Evolutionary conservation across 2,797 vertebrate species (phyloP), one percentile per base, ranked within the genome.

Genomic region (Mus caroli): DNA sequence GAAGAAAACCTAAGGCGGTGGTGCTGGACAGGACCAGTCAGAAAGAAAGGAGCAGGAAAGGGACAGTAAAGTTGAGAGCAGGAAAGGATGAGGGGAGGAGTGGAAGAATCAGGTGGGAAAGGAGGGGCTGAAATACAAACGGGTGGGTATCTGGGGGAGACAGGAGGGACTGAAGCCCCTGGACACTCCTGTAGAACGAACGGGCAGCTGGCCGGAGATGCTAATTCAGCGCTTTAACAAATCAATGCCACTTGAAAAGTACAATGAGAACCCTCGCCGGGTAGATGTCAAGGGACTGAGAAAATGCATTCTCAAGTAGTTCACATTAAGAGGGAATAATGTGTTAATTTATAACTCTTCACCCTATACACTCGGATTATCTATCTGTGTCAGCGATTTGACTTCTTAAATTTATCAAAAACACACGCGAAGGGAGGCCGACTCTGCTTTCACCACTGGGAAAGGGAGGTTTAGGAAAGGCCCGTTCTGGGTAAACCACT

Each of bases 151-250:
- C 85, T 90, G 54, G 97, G 92, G 96, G 92, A 98, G 97, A 97
- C 96, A 95, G 97, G 97, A 89, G 88, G 98, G 97, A 98, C 96
- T 97, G 97, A 97, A 99, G 98, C 98, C 98, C 98, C 98, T 97
- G 88, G 98, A 98, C 97, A 98, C 97, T 98, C 98, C 98, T 98
- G 98, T 97, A 97, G 98, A 98, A 98, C 98, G 98, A 98, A 98
- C 98, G 98, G 99, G 99, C 99, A 99, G 99, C 99, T 99, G 99
- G 99, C 98, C 98, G 97, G 98, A 99, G 98, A 99, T 99, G 99
- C 99, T 99, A 99, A 99, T 99, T 99, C 99, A 99, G 99, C 99
- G 99, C 99, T 99, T 99, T 99, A 99, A 99, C 99, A 99, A 99
- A 99, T 99, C 99, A 99, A 99, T 99, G 99, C 99, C 99, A 99